Evolutionary conservation across 2,113 vertebrate genomes (phyloP).

Genomic region (Terrapene triunguis): DNA sequence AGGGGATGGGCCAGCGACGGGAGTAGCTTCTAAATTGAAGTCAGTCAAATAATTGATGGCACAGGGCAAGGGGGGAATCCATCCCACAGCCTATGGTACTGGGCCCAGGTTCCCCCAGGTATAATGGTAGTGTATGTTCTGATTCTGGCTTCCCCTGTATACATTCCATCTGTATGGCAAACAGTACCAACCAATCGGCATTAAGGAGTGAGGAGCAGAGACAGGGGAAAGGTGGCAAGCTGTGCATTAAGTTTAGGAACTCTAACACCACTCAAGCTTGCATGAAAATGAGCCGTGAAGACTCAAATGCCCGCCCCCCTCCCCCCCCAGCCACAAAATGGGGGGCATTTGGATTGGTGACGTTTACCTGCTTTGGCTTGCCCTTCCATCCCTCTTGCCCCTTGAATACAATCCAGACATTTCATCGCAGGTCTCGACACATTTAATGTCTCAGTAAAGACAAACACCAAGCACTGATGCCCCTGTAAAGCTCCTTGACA

Average conservation of each 20-base stretch:
- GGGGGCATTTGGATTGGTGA: rapidly evolving
- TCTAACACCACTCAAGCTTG: rapidly evolving
- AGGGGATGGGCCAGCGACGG: neutral
- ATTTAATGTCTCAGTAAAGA: conserved; percentile 70
- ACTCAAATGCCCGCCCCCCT: too few relatives aligned
- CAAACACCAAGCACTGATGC: conserved; percentile 63
- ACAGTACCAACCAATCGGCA: neutral
- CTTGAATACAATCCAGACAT: conserved; percentile 32
- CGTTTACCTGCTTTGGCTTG: neutral
- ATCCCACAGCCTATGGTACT: neutral
- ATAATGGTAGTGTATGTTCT: too few relatives aligned
- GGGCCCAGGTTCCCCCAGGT: neutral
- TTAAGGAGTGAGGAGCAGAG: neutral
- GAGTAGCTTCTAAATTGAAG: neutral
- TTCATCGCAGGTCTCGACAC: conserved; percentile 63
- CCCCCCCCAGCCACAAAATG: neutral
- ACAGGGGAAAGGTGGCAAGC: neutral
- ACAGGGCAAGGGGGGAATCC: neutral
- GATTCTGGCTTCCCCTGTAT: neutral
- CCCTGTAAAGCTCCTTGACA: conserved; percentile 61
- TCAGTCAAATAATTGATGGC: neutral
- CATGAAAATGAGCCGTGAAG: rapidly evolving
- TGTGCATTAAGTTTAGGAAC: neutral
- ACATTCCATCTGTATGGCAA: neutral
- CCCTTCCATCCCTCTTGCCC: neutral